Percentiles rank a stretch among this genome's conserved stretches.
Conservation (phyloP, 1,140 invertebrate species). For the Trinorchestia longiramus region DNA sequence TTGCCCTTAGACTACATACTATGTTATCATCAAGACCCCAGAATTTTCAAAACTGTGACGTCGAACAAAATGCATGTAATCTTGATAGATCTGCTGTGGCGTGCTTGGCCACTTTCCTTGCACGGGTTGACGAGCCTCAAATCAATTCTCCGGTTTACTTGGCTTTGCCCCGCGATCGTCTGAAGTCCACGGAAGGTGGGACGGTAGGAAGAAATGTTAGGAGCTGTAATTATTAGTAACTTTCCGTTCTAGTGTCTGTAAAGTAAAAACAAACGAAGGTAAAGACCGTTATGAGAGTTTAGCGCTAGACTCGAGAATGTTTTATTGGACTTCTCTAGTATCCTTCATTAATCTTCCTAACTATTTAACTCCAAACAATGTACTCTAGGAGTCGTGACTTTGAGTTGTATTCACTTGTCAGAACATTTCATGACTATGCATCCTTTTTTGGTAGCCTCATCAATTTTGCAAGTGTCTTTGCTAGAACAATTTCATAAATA, state of each 20-base stretch:
- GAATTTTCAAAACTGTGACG: too few species aligned
- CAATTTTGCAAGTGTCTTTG: background rate
- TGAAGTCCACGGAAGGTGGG: background rate
- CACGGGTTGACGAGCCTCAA: background rate
- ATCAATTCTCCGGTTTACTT: background rate
- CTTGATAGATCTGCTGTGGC: background rate
- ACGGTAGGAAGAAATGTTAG: background rate
- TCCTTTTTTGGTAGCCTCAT: background rate
- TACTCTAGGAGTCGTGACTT: background rate
- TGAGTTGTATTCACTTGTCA: background rate
- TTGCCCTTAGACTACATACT: too few species aligned
- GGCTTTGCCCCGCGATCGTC: background rate
- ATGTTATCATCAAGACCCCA: too few species aligned
- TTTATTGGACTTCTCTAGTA: background rate
- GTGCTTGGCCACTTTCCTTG: background rate
- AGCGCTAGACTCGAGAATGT: background rate
- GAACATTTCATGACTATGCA: background rate
- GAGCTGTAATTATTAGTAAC: background rate
- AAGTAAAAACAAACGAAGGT: background rate
- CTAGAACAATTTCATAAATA: background rate
- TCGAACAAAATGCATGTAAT: too few species aligned
- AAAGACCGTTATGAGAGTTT: background rate
- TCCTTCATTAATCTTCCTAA: background rate
- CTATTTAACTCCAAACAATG: background rate
- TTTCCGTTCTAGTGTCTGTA: background rate